Percentiles rank a stretch among this genome's conserved stretches.
Conservation (phyloP, 2,113 vertebrate genomes). For the Chloroceryle aenea region DNA sequence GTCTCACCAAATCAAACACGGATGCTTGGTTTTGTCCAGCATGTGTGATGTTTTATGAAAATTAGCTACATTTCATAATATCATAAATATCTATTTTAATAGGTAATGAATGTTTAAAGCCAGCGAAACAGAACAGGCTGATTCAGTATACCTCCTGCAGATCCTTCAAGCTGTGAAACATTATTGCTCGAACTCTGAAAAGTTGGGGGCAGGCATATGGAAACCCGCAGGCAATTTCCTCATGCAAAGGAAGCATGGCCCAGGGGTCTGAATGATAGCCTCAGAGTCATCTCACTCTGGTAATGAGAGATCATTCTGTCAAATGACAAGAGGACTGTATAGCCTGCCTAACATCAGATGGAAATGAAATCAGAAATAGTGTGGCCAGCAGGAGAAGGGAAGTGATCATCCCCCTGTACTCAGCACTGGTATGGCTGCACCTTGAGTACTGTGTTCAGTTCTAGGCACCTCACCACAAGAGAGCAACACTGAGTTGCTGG, state of each 20-base stretch:
- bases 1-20: conserved; percentile 2
- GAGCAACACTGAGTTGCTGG: too few relatives aligned
- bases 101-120: not conserved
- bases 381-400: too few relatives aligned
- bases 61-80: not conserved
- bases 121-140: not conserved
- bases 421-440: too few relatives aligned
- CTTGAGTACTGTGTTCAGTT: too few relatives aligned
- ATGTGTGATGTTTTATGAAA: not conserved
- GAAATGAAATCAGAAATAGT: not conserved
- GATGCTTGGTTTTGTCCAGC: not conserved
- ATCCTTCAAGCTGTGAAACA: not conserved
- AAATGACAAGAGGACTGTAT: not conserved
- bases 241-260: not conserved
- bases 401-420: too few relatives aligned
- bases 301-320: not conserved
- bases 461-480: too few relatives aligned
- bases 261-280: not conserved
- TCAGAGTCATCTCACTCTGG: not conserved
- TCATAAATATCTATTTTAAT: not conserved
- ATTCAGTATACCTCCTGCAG: not conserved
- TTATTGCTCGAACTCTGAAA: not conserved
- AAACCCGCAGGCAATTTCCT: not conserved
- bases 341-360: not conserved
- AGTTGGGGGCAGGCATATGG: not conserved